Base-by-base conservation (phyloP, 2,113 vertebrate genomes). In the Malaclemys terrapin region DNA sequence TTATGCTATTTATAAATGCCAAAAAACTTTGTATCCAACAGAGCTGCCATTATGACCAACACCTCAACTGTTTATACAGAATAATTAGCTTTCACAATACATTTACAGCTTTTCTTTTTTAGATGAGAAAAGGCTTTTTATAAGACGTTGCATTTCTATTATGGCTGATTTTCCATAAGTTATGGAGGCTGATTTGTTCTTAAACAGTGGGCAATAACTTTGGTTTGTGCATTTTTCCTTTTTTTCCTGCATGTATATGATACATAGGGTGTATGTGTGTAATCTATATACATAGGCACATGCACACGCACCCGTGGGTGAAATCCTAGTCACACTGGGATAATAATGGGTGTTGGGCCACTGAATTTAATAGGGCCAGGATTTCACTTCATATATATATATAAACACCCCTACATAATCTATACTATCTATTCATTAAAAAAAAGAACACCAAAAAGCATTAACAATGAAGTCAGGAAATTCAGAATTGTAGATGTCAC, bases 1-100 rank as follows among this genome's bases (percentile, higher is more conserved):
- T 53, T 42, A 42, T 79, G 59, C 79, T 82, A 50, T 96, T 89
- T 69, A 91, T 80, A 92, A 85, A 78, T 5, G 2, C 92, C 24
- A 87, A 53, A 80, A 69, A 79, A 80, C 29, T 38, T 82, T 79
- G 56, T 90, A 79, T 82, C 1, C 0, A 86, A 50, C 88, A 45
- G 72, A 82, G 16, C 25, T 59, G 17, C 6, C 13, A 16, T 20
- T 47, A 24, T 52, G 54, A 72, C 84, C 24, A 93, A 47, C 38
- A 94, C 50, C 62, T 93, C 56, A 1, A 2, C 80, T 53, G 78
- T 56, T 75, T 78, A 80, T 20, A 82, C n/a, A 80, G 13, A 90
- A 90, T 84, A 90, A 90, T 85, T 91, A 93, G 52, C 31, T 53
- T 13, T 90, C 76, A 87, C 85, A 90, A 82, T 72, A 89, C 8